Conservation (phyloP, 2,888 invertebrate species). For the Oithona nana region DNA sequence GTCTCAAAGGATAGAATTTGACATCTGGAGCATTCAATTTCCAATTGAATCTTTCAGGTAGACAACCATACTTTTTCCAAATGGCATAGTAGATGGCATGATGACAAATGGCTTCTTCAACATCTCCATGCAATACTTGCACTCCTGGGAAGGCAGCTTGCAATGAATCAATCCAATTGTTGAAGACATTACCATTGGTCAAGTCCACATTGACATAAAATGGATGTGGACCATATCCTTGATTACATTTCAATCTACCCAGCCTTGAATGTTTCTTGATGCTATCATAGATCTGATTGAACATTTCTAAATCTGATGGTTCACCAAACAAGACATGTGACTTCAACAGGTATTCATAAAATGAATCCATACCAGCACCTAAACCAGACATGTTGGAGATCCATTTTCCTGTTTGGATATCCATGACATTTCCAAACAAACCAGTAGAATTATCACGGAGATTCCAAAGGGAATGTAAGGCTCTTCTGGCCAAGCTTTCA, state of each 20-base stretch:
- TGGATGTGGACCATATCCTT: slow-evolving; percentile 38
- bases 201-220: slow-evolving; percentile 44
- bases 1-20: slow-evolving; percentile 40
- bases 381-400: slow-evolving; percentile 49
- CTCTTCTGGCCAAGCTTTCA: slow-evolving; percentile 37
- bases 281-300: slow-evolving; percentile 36
- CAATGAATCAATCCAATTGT: slow-evolving; percentile 43
- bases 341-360: slow-evolving; percentile 94
- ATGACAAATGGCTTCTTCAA: slow-evolving; percentile 43
- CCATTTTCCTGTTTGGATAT: slow-evolving; percentile 43
- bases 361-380: slow-evolving; percentile 97
- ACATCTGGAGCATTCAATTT: slow-evolving; percentile 35
- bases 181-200: slow-evolving; percentile 37
- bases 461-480: slow-evolving; percentile 36
- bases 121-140: slow-evolving; percentile 37
- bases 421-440: slow-evolving; percentile 39
- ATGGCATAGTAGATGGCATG: slow-evolving; percentile 41
- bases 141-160: slow-evolving; percentile 33
- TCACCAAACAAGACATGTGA: slow-evolving; percentile 56
- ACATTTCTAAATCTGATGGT: slow-evolving; percentile 35
- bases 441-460: slow-evolving; percentile 37
- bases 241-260: slow-evolving; percentile 33
- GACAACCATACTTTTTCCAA: slow-evolving; percentile 38
- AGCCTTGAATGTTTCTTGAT: slow-evolving; percentile 33
- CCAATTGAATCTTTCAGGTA: slow-evolving; percentile 36